phyloP scores from a whole-genome alignment of 2,113 vertebrate species.

The Catharus bicknelli region DNA sequence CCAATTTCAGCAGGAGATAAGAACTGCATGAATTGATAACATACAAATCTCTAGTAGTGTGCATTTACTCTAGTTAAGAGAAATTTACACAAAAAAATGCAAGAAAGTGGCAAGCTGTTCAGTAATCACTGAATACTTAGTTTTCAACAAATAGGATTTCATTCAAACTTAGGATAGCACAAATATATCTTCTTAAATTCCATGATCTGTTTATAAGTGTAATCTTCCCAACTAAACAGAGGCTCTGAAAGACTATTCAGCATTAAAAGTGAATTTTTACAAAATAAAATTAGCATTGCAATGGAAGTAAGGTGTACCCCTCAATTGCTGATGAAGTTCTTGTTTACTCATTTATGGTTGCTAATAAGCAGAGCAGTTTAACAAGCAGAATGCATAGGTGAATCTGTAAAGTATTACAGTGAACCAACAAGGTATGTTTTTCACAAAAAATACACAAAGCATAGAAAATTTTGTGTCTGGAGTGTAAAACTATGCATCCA shows the following conservation, averaged over 20 bases:
- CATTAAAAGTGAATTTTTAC: not conserved
- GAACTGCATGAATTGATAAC: not conserved
- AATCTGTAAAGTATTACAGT: conserved; percentile 18
- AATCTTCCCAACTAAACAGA: not conserved
- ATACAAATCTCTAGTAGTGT: not conserved
- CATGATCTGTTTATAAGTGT: not conserved
- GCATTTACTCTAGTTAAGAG: not conserved
- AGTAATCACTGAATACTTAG: not conserved
- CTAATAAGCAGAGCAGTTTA: conserved; percentile 27
- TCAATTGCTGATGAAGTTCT: conserved; percentile 41
- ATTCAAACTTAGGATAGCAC: not conserved
- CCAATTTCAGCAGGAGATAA: not conserved
- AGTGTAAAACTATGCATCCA: not conserved
- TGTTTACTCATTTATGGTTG: conserved; percentile 35
- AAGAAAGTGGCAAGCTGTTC: not conserved
- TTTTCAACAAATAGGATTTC: not conserved
- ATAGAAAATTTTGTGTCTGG: not conserved
- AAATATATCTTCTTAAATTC: not conserved
- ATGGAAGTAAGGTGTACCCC: not conserved
- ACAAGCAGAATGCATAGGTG: conserved; percentile 13
- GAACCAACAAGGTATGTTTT: not conserved
- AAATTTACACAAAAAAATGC: not conserved
- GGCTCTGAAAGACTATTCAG: not conserved
- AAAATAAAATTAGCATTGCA: not conserved
- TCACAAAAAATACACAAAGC: conserved; percentile 20